Evolutionary conservation across 2,888 invertebrate species (phyloP), one percentile per base, ranked within the genome.

Genomic region (Labia minor): DNA sequence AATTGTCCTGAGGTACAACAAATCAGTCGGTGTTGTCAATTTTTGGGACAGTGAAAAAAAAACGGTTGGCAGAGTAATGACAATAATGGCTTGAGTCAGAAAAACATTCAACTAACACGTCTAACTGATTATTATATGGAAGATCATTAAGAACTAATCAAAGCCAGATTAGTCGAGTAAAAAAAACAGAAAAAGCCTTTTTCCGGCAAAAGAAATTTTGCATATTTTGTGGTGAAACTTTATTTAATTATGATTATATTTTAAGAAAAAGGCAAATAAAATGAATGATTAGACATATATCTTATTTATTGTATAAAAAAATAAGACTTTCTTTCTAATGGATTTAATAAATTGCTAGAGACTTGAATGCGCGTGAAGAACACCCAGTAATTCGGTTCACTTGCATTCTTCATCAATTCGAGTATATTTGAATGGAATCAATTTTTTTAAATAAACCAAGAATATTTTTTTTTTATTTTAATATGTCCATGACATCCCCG

Each of bases 111-210:
- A 49, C n/a, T 49, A 49, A 33, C 33, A 33, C 6, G 33, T 33
- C 33, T 6, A 49, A 16, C 49, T 14, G 49, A 49, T 49, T 14
- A 49, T 49, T 49, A 49, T 49, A 14, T n/a, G 14, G 49, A 49
- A 16, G 49, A 49, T 49, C 49, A 49, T 49, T 49, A 49, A 49
- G 49, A 49, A 49, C 4, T 49, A 49, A 49, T 49, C 49, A 49
- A 49, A 49, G 49, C 49, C 4, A 49, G 49, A 49, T 49, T 49
- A 49, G 49, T 16, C n/a, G 3, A 49, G 3, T 49, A 49, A n/a
- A 49, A 49, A 49, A 4, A 49, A 49, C 2, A 26, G 8, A 26
- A 49, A 49, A 49, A 49, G 2, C 2, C 2, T 49, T 49, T 49
- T 14, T 49, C 49, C 49, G 16, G 14, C 16, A 49, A 49, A 49